Base-by-base conservation (phyloP, 2,113 vertebrate genomes). In the Heptranchias perlo region DNA sequence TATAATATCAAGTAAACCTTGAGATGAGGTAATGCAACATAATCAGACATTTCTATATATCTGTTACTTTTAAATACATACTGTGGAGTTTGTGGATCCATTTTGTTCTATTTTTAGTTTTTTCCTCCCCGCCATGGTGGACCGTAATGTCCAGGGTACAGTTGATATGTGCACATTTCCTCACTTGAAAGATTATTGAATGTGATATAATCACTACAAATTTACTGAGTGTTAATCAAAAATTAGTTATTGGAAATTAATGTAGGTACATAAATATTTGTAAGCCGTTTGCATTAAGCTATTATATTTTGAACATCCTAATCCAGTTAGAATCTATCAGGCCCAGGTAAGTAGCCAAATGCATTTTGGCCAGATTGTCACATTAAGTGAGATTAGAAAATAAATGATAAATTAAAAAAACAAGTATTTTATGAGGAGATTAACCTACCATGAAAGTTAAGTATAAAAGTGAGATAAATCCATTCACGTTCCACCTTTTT, bases 371-470 rank as follows among this genome's bases (percentile, higher is more conserved):
- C 69, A 69, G 69, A 73, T n/a, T 73, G 23, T 28, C 69, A 73
- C 31, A n/a, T n/a, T 73, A 73, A 31, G 69, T 73, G 31, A 31
- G 69, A 73, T 28, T 73, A 73, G 23, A 31, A 5, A 73, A 73
- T 28, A 73, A 23, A 73, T 73, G 18, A 73, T 23, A 73, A 73
- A 31, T 73, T 4, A 73, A 31, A 73, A 73, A 73, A 3, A 54
- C 52, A 54, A 6, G 52, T 54, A 54, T 54, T 54, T 54, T 54
- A 54, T 96, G 97, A 58, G 96, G 97, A 96, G 97, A 96, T 96
- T 99, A 98, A 98, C 97, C 96, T 96, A 96, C 96, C 94, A 96
- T 98, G 94, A 98, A 97, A 96, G 97, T 96, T 96, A 97, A 98
- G 52, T 96, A 97, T 54, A 54, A 54, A 54, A 54, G 52, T 54